Evolutionary conservation across 2,113 vertebrate genomes (phyloP).

Genomic region (Castor canadensis): DNA sequence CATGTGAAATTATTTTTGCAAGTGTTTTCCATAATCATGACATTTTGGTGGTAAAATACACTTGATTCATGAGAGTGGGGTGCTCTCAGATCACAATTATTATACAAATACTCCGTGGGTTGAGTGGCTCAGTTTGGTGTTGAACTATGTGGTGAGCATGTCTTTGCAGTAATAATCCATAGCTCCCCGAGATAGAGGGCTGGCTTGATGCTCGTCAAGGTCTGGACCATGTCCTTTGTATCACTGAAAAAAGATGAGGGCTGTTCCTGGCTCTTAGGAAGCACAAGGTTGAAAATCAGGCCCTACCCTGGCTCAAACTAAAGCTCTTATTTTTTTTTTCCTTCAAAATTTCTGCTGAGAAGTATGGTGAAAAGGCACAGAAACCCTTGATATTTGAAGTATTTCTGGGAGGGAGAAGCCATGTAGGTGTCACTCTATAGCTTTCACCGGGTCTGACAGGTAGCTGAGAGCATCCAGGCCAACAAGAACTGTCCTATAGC

Average conservation of each 20-base stretch:
- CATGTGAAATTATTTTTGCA: neutral
- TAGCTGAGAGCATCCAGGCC: fast-evolving
- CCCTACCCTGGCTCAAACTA: neutral
- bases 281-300: neutral
- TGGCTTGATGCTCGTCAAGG: too few species aligned
- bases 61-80: neutral
- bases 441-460: fast-evolving
- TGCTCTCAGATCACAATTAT: too few species aligned
- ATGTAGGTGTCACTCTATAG: fast-evolving
- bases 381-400: neutral
- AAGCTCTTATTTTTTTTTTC: neutral
- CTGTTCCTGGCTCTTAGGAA: neutral
- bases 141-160: neutral
- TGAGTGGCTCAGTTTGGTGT: too few species aligned
- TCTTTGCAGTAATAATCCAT: neutral
- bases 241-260: neutral
- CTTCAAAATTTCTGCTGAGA: neutral
- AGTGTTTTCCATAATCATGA: neutral
- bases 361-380: neutral
- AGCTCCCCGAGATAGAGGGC: too few species aligned
- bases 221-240: neutral
- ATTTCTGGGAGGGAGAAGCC: neutral
- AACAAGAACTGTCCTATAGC: fast-evolving
- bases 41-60: neutral
- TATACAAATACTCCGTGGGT: neutral